phyloP scores from a whole-genome alignment of 1,140 invertebrate species.

The Plodia interpunctella region DNA sequence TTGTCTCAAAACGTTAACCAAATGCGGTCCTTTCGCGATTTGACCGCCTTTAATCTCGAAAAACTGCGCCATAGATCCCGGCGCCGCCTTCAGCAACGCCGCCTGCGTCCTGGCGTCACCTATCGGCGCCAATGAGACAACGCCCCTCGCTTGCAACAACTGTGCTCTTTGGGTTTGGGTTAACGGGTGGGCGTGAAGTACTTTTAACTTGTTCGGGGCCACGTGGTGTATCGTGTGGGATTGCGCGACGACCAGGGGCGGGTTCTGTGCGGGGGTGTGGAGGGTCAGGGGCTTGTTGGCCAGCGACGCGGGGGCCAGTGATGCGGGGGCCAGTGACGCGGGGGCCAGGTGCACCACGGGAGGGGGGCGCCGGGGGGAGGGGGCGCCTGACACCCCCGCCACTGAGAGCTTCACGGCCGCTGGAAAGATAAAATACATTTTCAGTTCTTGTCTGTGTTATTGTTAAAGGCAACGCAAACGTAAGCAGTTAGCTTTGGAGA shows the following conservation, averaged over 20 bases:
- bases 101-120: conserved; percentile 32
- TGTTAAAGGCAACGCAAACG: too few species aligned
- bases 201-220: conserved; percentile 54
- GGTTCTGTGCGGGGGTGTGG: conserved; percentile 15
- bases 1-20: conserved; percentile 60
- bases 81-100: conserved; percentile 46
- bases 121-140: conserved; percentile 53
- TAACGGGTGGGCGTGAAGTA: conserved; percentile 58
- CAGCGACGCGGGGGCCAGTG: conserved; percentile 13
- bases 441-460: too few species aligned
- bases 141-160: conserved; percentile 45
- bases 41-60: conserved; percentile 61
- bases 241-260: conserved; percentile 38
- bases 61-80: conserved; percentile 53
- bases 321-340: conserved; percentile 16
- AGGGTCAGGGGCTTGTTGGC: conserved; percentile 39
- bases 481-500: too few species aligned
- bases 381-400: conserved; percentile 20
- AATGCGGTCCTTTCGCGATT: conserved; percentile 49
- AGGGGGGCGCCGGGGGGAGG: conserved; percentile 28
- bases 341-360: conserved; percentile 43
- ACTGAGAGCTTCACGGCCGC: conserved; percentile 10
- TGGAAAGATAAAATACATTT: neutral
- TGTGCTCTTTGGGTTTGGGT: conserved; percentile 51
- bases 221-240: conserved; percentile 43